phyloP scores from a whole-genome alignment of 2,797 vertebrate species.

The Lutjanus argentimaculatus region DNA sequence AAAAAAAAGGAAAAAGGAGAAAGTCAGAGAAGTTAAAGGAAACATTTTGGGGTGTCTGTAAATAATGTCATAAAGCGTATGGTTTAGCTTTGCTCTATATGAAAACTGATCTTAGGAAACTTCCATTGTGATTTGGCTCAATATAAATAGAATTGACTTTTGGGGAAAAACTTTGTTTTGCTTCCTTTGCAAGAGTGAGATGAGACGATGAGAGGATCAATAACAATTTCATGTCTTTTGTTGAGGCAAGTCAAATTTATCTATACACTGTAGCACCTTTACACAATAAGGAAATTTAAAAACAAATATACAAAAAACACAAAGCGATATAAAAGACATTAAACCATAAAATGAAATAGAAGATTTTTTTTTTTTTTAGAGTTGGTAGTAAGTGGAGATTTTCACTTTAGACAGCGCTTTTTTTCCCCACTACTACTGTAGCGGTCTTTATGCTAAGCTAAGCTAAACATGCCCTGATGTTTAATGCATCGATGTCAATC shows the following conservation, averaged over 20 bases:
- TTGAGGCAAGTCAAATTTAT: neutral
- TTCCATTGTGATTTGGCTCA: no score
- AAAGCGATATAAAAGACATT: no score
- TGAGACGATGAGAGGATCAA: neutral
- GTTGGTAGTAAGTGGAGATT: neutral
- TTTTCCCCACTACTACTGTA: neutral
- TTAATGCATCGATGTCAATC: neutral
- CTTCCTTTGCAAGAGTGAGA: neutral
- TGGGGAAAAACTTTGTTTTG: neutral
- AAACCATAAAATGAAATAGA: neutral
- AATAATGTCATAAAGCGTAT: no score
- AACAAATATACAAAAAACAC: neutral
- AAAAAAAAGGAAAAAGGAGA: neutral
- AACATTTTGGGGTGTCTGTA: neutral
- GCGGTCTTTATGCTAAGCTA: neutral
- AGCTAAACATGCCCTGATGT: neutral
- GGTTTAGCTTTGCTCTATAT: no score
- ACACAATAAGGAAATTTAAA: neutral
- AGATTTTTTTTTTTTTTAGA: neutral
- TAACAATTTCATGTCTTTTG: neutral
- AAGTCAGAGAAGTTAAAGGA: slow-evolving; percentile 3
- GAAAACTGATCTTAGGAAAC: no score
- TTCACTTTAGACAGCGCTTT: neutral
- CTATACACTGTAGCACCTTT: neutral
- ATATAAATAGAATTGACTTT: no score